A percentile compares a stretch with the other conserved stretches of the same genome.
phyloP scores from a whole-genome alignment of 1,140 invertebrate genomes.

The Spodoptera litura region DNA sequence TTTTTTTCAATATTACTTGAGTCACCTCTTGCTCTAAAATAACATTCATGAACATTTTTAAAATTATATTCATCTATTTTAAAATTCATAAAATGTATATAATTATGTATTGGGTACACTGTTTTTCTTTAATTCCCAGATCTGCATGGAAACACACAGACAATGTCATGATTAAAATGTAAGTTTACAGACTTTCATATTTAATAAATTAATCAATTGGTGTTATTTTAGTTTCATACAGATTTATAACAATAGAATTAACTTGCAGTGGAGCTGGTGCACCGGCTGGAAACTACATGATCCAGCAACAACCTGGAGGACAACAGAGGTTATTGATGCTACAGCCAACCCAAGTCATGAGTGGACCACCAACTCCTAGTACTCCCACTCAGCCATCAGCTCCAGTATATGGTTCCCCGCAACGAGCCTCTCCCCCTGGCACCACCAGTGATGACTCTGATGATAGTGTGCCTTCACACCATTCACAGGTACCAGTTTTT shows the following conservation, averaged over 20 bases:
- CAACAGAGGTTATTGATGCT: slow-evolving; percentile 87
- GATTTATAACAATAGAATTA: slow-evolving; percentile 18
- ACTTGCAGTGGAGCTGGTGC: slow-evolving; percentile 74
- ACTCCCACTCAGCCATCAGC: slow-evolving; percentile 85
- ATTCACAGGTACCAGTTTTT: slow-evolving; percentile 75
- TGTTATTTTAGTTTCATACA: not conserved
- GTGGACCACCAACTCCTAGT: slow-evolving; percentile 85
- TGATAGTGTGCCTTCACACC: slow-evolving; percentile 91
- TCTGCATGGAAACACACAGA: slow-evolving; percentile 48
- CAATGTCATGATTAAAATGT: slow-evolving; percentile 49
- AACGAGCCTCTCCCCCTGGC: slow-evolving; percentile 87
- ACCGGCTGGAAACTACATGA: slow-evolving; percentile 84
- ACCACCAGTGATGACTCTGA: slow-evolving; percentile 95
- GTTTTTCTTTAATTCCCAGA: slow-evolving; percentile 46
- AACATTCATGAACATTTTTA: no score
- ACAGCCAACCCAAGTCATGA: slow-evolving; percentile 88
- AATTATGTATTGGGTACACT: slow-evolving; percentile 33
- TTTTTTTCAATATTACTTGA: no score
- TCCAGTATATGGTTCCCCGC: slow-evolving; percentile 86
- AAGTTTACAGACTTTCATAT: slow-evolving; percentile 37
- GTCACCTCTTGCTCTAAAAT: no score
- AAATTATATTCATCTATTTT: not conserved
- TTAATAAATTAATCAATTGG: not conserved
- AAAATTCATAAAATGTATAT: no score
- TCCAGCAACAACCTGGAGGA: slow-evolving; percentile 88